These are phyloP conservation scores for Melozone crissalis DNA, from an alignment of 2,113 vertebrate genomes.

Conservation along the genomic window DNA sequence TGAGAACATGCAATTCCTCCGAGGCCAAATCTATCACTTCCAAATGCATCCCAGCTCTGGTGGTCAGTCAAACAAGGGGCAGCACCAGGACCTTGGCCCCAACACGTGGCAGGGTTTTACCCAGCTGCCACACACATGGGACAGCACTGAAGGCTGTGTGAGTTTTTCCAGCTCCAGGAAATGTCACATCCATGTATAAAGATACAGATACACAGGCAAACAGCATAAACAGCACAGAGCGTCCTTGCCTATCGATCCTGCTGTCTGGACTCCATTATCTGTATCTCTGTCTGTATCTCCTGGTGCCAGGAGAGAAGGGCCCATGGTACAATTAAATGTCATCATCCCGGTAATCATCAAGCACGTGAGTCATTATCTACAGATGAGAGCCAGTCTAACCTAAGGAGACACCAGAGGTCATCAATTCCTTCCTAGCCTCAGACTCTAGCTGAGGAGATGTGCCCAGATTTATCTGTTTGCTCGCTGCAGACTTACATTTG, in stretches of 20 bases:
- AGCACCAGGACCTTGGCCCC: neutral
- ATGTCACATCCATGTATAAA: conserved; percentile 15
- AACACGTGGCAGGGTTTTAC: neutral
- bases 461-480: neutral
- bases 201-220: neutral
- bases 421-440: neutral
- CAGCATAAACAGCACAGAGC: neutral
- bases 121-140: neutral
- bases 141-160: neutral
- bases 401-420: conserved; percentile 25
- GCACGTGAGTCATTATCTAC: conserved; percentile 30
- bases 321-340: conserved; percentile 52
- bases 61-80: neutral
- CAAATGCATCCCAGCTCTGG: neutral
- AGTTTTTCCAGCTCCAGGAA: conserved; percentile 6
- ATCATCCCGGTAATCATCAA: conserved; percentile 42
- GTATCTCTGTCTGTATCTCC: conserved; percentile 59
- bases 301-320: conserved; percentile 57
- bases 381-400: conserved; percentile 39
- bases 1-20: neutral
- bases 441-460: neutral
- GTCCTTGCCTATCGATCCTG: conserved; percentile 27
- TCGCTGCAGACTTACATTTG: conserved; percentile 81
- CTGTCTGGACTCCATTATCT: conserved; percentile 60
- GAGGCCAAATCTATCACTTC: neutral